Percentiles rank a stretch among this genome's conserved stretches.
Conservation (phyloP, 2,113 vertebrate species). For the Perca fluviatilis region DNA sequence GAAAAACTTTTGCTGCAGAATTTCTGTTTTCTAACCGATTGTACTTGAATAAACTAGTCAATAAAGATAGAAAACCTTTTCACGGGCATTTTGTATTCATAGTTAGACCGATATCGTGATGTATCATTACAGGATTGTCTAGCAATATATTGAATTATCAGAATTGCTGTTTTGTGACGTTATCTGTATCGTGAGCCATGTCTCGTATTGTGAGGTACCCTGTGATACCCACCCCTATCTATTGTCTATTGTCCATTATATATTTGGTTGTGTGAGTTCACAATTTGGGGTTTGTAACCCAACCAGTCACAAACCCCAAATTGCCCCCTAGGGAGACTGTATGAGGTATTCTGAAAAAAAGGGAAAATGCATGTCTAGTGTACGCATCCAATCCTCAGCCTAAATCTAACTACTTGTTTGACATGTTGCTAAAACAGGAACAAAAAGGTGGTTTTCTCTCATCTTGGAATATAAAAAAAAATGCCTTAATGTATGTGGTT, state of each 20-base stretch:
- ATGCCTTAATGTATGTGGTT: neutral
- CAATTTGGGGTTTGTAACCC: too few species aligned
- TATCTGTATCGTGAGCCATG: too few species aligned
- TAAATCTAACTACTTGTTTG: neutral
- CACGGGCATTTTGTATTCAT: too few species aligned
- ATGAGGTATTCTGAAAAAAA: neutral
- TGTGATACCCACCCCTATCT: neutral
- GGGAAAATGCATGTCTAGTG: neutral
- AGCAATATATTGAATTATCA: too few species aligned
- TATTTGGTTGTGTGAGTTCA: conserved; percentile 54
- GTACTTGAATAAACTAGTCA: too few species aligned
- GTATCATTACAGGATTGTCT: too few species aligned
- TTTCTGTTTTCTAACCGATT: too few species aligned
- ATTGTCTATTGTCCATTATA: conserved; percentile 70
- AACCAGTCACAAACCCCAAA: conserved; percentile 25
- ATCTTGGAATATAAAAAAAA: neutral
- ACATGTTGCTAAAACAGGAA: neutral
- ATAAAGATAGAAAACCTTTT: too few species aligned
- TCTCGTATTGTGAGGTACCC: too few species aligned
- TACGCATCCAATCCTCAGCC: neutral
- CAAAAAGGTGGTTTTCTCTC: neutral
- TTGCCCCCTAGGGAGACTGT: neutral
- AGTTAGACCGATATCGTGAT: too few species aligned
- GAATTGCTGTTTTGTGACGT: too few species aligned
- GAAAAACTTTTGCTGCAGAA: too few species aligned